A percentile compares a stretch with the other conserved stretches of the same genome.
These are phyloP conservation scores for Tenebrosternarchus preto DNA, from an alignment of 2,113 vertebrate species.

Conservation along the genomic window DNA sequence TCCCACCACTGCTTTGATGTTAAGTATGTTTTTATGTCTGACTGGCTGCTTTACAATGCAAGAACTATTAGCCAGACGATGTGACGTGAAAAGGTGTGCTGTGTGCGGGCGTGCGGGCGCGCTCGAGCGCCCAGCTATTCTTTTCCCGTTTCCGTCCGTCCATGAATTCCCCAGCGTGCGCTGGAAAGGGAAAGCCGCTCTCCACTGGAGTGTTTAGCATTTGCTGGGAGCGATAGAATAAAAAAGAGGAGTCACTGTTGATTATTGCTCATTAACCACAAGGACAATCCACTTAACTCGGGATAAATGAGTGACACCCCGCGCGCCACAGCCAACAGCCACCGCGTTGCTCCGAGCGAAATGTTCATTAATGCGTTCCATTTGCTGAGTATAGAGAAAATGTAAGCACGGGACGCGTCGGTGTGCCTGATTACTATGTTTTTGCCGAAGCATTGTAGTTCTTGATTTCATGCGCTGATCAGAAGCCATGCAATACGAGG, in stretches of 20 bases:
- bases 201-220: conserved; percentile 78
- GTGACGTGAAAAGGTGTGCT: conserved; percentile 19
- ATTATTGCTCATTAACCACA: conserved; percentile 88
- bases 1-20: conserved; percentile 48
- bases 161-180: conserved; percentile 70
- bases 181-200: conserved; percentile 62
- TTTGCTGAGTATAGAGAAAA: conserved; percentile 81
- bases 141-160: conserved; percentile 18
- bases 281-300: conserved; percentile 86
- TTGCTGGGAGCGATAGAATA: conserved; percentile 79
- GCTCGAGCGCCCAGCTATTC: conserved; percentile 54
- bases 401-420: conserved; percentile 35
- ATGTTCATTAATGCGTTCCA: conserved; percentile 85
- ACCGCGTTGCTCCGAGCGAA: conserved; percentile 81
- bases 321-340: conserved; percentile 80
- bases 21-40: conserved; percentile 33
- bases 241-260: conserved; percentile 83
- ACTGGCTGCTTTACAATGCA: conserved; percentile 28
- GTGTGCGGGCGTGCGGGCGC: conserved; percentile 12
- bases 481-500: no score
- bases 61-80: not conserved
- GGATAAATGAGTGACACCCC: conserved; percentile 82
- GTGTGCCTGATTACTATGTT: conserved; percentile 78
- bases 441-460: conserved; percentile 79
- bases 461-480: conserved; percentile 72